Evolutionary conservation across 2,888 invertebrate species (phyloP).

Genomic region (Andricus curvator): DNA sequence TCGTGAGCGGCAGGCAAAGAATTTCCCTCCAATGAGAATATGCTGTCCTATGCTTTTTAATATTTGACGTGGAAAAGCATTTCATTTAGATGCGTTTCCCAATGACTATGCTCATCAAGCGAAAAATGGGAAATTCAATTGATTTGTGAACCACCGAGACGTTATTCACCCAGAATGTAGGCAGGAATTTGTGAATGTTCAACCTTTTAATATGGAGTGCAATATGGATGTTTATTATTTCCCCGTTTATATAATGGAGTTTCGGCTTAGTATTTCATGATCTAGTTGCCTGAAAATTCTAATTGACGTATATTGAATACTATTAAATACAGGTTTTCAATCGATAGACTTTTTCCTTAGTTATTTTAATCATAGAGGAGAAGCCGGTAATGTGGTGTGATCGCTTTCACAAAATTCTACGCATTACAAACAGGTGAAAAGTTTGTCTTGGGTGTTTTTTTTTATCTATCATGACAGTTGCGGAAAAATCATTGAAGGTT

Average conservation of each 20-base stretch:
- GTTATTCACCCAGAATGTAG: background rate
- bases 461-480: no score
- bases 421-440: no score
- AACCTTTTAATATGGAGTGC: background rate
- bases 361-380: no score
- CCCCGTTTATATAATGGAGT: no score
- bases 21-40: slow-evolving; percentile 26
- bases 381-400: no score
- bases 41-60: slow-evolving; percentile 28
- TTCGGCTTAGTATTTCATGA: background rate
- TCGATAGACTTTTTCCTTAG: no score
- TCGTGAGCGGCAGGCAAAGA: slow-evolving; percentile 38
- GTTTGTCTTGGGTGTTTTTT: no score
- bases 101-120: slow-evolving; percentile 26
- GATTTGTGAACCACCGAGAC: background rate
- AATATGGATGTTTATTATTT: no score
- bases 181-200: background rate
- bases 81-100: slow-evolving; percentile 26
- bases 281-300: background rate
- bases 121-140: slow-evolving; percentile 15
- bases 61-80: slow-evolving; percentile 37
- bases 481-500: no score
- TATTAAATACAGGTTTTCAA: no score
- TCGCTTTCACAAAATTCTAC: no score
- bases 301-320: no score